Conservation (phyloP, 1,140 invertebrate genomes). For the Bombus affinis region DNA sequence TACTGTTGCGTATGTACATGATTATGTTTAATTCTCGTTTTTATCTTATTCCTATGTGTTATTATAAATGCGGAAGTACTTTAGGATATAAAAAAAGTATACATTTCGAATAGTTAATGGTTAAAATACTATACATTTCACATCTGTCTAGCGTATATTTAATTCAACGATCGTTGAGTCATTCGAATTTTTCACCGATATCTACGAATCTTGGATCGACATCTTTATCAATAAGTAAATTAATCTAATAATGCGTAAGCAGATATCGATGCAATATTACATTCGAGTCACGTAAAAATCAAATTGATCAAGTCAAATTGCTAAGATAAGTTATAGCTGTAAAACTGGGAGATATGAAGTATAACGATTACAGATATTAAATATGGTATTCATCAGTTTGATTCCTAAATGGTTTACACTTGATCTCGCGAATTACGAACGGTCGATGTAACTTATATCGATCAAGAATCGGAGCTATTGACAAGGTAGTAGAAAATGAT, state of each 20-base stretch:
- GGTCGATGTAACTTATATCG: not conserved
- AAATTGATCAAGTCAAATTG: not conserved
- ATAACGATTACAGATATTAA: not conserved
- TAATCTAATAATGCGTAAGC: too few species aligned
- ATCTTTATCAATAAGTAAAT: too few species aligned
- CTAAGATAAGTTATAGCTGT: not conserved
- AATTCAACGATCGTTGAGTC: not conserved
- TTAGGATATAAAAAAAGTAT: not conserved
- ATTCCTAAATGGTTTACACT: not conserved
- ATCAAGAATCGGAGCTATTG: not conserved
- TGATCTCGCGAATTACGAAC: not conserved
- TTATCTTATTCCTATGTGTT: not conserved
- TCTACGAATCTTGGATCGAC: not conserved
- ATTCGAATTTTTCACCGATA: not conserved
- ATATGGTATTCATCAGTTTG: not conserved
- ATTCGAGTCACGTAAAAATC: not conserved
- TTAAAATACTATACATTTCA: not conserved
- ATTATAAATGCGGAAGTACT: not conserved
- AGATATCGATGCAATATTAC: not conserved
- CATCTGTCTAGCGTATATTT: not conserved
- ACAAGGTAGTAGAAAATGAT: not conserved
- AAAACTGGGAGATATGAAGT: not conserved
- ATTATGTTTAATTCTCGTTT: not conserved
- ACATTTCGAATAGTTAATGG: not conserved
- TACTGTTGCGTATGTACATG: not conserved